Conservation (phyloP, 2,797 vertebrate species). For the Cuculus canorus region DNA sequence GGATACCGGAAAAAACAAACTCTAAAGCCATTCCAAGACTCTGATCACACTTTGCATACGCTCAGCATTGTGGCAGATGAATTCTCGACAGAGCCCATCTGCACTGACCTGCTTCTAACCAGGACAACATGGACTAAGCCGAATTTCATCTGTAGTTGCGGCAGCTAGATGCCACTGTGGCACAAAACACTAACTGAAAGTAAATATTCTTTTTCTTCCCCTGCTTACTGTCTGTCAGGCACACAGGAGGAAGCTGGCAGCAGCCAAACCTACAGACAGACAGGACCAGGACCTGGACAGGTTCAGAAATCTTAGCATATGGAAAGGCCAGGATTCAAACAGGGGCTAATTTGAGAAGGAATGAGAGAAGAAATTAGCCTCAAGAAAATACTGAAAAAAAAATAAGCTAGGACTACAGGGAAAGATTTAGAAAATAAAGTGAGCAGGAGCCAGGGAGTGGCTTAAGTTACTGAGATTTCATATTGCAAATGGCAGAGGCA, state of each 20-base stretch:
- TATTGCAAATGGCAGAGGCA: neutral
- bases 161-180: conserved; percentile 71
- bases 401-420: neutral
- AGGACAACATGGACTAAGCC: neutral
- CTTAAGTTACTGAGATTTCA: neutral
- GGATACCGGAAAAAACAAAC: neutral
- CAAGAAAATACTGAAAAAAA: neutral
- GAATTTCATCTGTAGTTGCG: neutral
- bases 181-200: conserved; percentile 36
- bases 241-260: neutral
- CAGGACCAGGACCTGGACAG: neutral
- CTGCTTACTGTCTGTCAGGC: neutral
- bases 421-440: neutral
- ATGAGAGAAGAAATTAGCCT: neutral
- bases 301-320: neutral
- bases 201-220: neutral
- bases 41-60: neutral
- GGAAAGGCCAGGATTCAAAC: neutral
- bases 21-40: neutral
- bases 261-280: neutral
- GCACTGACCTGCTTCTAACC: neutral
- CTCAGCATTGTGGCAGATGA: conserved; percentile 36
- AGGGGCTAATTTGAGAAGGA: neutral
- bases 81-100: neutral
- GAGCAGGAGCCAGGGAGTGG: neutral